Evolutionary conservation across 2,113 vertebrate species (phyloP), one percentile per base, ranked within the genome.

Genomic region (Terrapene triunguis): DNA sequence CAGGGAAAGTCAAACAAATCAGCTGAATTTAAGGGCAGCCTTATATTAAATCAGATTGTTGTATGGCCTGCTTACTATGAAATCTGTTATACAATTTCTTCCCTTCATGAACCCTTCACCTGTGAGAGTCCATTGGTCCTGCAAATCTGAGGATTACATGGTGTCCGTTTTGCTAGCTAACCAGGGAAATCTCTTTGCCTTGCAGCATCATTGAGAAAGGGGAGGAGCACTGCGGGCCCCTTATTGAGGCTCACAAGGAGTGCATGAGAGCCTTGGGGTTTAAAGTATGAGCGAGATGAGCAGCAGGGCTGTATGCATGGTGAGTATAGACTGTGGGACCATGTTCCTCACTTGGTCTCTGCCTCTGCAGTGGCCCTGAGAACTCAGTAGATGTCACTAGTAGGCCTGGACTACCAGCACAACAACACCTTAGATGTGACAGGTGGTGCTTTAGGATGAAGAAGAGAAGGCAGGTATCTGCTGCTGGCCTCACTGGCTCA

Each of bases 181-280:
- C 51, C 19, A 78, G 47, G 87, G 65, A 57, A 81, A 90, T 85
- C 9, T 35, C 88, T 91, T 97, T 98, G 27, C 97, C 83, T 97
- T 97, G 17, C 97, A 99, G 99, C 97, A 99, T 99, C 97, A 99
- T 99, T 80, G 99, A 99, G 93, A 99, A 99, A 95, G 99, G 99
- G n/a, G 99, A 99, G 96, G 99, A 99, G 82, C 97, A 98, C 25
- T 99, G 99, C 98, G 96, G 98, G 85, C 97, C 97, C 50, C 98
- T 99, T 19, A 99, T 99, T 14, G 99, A 99, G 96, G 99, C 99
- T n/a, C 99, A 99, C 97, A 99, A 99, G 94, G 99, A 99, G 5
- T 99, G 99, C 94, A 99, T 99, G 99, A 99, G 99, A 98, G 99
- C 99, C 4, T 98, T 99, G 92, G 99, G 99, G 69, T 99, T 99